phyloP scores from a whole-genome alignment of 2,888 invertebrate species.

The Acanthosoma haemorrhoidale region DNA sequence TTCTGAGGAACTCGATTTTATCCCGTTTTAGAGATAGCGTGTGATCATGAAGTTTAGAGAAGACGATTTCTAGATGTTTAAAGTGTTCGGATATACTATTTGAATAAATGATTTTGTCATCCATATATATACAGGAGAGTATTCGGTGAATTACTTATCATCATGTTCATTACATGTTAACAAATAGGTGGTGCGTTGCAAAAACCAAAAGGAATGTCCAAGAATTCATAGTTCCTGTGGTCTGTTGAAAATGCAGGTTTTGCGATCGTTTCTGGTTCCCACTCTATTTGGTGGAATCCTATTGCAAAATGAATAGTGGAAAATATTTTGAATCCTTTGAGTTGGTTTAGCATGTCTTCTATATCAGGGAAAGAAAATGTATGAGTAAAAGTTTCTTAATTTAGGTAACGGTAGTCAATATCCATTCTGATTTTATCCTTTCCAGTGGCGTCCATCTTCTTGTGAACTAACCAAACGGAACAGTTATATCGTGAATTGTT shows the following conservation, averaged over 20 bases:
- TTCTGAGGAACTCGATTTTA: conserved; percentile 33
- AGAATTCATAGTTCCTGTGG: too few relatives aligned
- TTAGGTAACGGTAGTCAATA: conserved; percentile 26
- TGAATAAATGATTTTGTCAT: conserved; percentile 32
- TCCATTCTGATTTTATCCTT: conserved; percentile 26
- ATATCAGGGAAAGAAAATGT: conserved; percentile 32
- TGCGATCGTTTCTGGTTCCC: too few relatives aligned
- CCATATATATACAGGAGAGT: conserved; percentile 32
- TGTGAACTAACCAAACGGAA: conserved; percentile 24
- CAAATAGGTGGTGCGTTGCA: conserved; percentile 31
- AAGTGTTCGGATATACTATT: conserved; percentile 15
- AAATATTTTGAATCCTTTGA: conserved; percentile 23
- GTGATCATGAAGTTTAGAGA: not conserved
- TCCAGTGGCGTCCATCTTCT: conserved; percentile 20
- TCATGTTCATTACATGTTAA: conserved; percentile 26
- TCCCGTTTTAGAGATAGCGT: conserved; percentile 29
- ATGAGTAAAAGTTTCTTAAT: conserved; percentile 28
- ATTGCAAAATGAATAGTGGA: conserved; percentile 27
- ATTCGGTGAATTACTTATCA: conserved; percentile 15
- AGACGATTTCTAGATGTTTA: not conserved
- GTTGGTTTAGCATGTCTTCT: too few relatives aligned
- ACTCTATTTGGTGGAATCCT: too few relatives aligned
- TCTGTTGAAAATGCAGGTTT: too few relatives aligned
- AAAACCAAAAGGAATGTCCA: too few relatives aligned
- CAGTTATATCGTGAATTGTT: conserved; percentile 24